Conservation (phyloP, 2,888 invertebrate species). For the Diplazon laetatorius region DNA sequence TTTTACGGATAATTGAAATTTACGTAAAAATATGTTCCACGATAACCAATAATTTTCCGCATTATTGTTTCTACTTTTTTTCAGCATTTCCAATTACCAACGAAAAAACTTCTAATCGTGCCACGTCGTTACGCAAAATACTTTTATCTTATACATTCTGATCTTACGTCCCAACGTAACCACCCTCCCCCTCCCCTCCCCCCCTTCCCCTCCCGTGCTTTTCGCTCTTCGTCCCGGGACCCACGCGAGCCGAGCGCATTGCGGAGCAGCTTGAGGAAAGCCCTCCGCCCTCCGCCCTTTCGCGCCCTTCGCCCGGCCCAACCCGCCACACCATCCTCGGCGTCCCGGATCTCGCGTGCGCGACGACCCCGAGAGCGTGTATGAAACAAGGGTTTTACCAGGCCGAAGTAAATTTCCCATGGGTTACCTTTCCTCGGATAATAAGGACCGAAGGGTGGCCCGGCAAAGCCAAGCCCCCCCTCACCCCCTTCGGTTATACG, state of each 20-base stretch:
- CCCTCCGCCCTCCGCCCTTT: slow-evolving; percentile 32
- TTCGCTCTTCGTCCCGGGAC: slow-evolving; percentile 37
- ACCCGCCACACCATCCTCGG: slow-evolving; percentile 43
- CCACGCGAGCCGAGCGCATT: slow-evolving; percentile 20
- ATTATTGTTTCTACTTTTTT: no score
- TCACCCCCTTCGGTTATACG: no score
- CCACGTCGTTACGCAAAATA: slow-evolving; percentile 66
- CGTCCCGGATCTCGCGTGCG: slow-evolving; percentile 65
- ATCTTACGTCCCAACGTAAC: slow-evolving; percentile 1
- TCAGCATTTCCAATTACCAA: no score
- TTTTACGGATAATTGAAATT: no score
- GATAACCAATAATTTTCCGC: slow-evolving; percentile 6
- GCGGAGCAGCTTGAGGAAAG: slow-evolving; percentile 30
- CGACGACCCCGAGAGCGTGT: slow-evolving; percentile 66
- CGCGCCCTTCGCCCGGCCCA: slow-evolving; percentile 30
- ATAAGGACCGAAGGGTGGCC: slow-evolving; percentile 70
- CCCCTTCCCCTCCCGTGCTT: slow-evolving; percentile 28
- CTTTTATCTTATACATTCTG: slow-evolving; percentile 61
- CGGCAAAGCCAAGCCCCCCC: slow-evolving; percentile 31
- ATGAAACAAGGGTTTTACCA: slow-evolving; percentile 74
- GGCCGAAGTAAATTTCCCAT: slow-evolving; percentile 75
- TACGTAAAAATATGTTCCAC: no score
- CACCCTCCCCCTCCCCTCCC: no score
- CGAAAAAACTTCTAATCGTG: slow-evolving; percentile 67
- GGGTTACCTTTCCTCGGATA: slow-evolving; percentile 72